Base-by-base conservation (phyloP, 2,888 invertebrate genomes). In the Seira ritae region DNA sequence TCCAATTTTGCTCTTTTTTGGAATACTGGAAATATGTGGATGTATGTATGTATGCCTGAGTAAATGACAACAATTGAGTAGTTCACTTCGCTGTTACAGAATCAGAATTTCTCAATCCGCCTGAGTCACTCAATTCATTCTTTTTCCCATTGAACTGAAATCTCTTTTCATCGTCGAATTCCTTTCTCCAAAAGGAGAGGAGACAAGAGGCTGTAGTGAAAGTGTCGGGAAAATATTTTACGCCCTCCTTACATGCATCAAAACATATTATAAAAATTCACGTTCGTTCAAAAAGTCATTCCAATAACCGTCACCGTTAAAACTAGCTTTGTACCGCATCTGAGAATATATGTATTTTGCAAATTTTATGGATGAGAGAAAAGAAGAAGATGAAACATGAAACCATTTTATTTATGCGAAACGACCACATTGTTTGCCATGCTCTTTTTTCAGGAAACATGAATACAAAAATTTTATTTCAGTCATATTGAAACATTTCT, bases 21-120 rank as follows among this genome's bases (percentile, higher is more conserved):
- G 23, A 31, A 23, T 69, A 37, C 31, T 42, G 24, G 42, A 42
- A 12, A 42, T n/a, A 37, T 2, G 69, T 15, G 31, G 69, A 23
- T 12, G 22, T 8, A 68, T 12, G 6, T 42, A 42, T 42, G 6
- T 42, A 4, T 42, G 15, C 66, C 23, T 75, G 46, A 75, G 42
- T 75, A 67, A 75, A 68, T 76, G 37, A 17, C 73, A 80, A 80
- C 72, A 80, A 80, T 80, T 73, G 80, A 80, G 55, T 80, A n/a
- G 68, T 71, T 73, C 67, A 80, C 12, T 20, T 72, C n/a, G 78
- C 42, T 42, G 12, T 4, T 65, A n/a, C n/a, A n/a, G 70, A 78
- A 60, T 76, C 67, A 75, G n/a, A n/a, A n/a, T n/a, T n/a, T n/a
- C n/a, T n/a, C n/a, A n/a, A n/a, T n/a, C n/a, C n/a, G n/a, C n/a